These are phyloP conservation scores for Orthosia incerta DNA, from an alignment of 2,888 invertebrate species.

Conservation along the genomic window DNA sequence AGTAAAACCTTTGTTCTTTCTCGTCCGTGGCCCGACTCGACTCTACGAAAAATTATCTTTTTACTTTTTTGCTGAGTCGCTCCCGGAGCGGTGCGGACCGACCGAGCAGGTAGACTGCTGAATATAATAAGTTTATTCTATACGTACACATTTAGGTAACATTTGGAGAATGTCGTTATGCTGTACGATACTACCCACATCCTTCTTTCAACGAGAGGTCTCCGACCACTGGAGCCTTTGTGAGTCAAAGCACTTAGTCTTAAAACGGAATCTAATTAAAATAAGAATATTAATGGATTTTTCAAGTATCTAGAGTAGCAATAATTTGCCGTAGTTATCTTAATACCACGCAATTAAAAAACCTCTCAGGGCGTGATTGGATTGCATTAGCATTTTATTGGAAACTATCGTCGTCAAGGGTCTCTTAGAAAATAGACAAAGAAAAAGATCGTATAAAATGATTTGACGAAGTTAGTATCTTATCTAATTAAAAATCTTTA, in stretches of 20 bases:
- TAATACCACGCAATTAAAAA: conserved; percentile 60
- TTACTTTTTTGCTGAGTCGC: conserved; percentile 87
- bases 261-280: conserved; percentile 33
- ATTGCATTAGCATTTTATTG: conserved; percentile 66
- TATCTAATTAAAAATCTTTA: conserved; percentile 5
- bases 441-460: conserved; percentile 31
- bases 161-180: conserved; percentile 64
- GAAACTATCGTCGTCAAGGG: conserved; percentile 56
- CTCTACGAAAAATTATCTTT: conserved; percentile 89
- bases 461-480: conserved; percentile 23
- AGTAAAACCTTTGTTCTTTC: conserved; percentile 88
- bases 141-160: conserved; percentile 68
- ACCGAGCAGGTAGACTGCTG: conserved; percentile 86
- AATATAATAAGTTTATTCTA: conserved; percentile 81
- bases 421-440: conserved; percentile 43
- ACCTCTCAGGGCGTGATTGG: conserved; percentile 52
- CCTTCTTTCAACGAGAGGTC: conserved; percentile 23
- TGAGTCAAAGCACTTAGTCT: conserved; percentile 28
- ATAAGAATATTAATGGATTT: conserved; percentile 45
- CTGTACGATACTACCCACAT: conserved; percentile 35
- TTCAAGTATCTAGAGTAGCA: conserved; percentile 38
- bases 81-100: conserved; percentile 79
- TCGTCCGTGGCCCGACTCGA: conserved; percentile 81
- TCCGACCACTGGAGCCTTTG: conserved; percentile 31
- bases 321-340: conserved; percentile 49